A percentile compares a stretch with the other conserved stretches of the same genome.
Evolutionary conservation across 1,140 invertebrate genomes (phyloP).

Genomic region (Drosophila oshimai): DNA sequence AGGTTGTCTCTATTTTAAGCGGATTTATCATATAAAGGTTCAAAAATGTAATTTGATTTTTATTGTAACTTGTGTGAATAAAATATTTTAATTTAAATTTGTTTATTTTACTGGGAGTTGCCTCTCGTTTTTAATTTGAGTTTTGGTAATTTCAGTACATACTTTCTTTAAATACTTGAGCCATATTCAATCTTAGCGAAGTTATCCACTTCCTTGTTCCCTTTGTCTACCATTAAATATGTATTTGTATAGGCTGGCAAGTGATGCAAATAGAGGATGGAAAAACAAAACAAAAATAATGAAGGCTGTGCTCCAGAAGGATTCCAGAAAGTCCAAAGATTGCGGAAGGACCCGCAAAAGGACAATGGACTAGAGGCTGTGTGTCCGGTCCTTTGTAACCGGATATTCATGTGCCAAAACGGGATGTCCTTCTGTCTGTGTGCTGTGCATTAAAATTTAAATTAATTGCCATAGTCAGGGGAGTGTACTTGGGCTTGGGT

Average conservation of each 20-base stretch:
- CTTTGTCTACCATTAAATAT: constrained; percentile 22
- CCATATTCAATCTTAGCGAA: neutral
- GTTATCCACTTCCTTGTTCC: neutral
- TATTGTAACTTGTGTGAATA: too few relatives aligned
- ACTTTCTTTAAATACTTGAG: too few relatives aligned
- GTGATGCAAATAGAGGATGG: constrained; percentile 32
- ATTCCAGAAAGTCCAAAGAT: neutral
- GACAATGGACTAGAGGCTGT: neutral
- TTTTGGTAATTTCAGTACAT: too few relatives aligned
- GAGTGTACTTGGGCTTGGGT: constrained; percentile 2
- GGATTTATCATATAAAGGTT: too few relatives aligned
- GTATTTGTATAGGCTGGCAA: constrained; percentile 60
- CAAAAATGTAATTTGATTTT: too few relatives aligned
- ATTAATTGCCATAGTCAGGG: constrained; percentile 25
- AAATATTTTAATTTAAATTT: too few relatives aligned
- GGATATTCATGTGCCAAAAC: constrained; percentile 50
- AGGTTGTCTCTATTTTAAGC: too few relatives aligned
- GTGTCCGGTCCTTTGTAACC: constrained; percentile 36
- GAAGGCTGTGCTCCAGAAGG: neutral
- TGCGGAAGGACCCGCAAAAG: neutral
- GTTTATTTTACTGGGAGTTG: too few relatives aligned
- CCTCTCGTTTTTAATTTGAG: too few relatives aligned
- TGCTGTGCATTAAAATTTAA: constrained; percentile 34
- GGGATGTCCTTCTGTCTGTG: constrained; percentile 4
- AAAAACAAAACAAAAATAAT: constrained; percentile 8